Evolutionary conservation across 2,113 vertebrate genomes (phyloP).

Genomic region (Eonycteris spelaea): DNA sequence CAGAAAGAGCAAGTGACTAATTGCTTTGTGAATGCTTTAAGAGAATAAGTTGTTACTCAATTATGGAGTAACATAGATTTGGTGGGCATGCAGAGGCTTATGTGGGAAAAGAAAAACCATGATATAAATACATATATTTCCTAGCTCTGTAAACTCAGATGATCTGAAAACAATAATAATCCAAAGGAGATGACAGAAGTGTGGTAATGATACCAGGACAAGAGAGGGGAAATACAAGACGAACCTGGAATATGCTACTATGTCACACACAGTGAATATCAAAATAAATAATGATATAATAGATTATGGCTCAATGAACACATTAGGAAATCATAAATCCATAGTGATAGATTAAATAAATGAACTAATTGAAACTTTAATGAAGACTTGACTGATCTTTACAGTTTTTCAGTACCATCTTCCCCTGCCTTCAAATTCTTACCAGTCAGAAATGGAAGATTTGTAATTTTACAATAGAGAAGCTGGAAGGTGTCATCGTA

Average conservation of each 20-base stretch:
- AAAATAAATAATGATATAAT: background rate
- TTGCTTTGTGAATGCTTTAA: constrained; percentile 31
- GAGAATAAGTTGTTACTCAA: constrained; percentile 39
- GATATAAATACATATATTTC: background rate
- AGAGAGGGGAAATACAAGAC: background rate
- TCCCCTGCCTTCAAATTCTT: background rate
- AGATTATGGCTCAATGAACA: background rate
- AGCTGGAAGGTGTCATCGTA: background rate
- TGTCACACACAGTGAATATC: background rate
- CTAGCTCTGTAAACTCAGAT: background rate
- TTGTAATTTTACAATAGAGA: background rate
- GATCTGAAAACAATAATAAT: background rate
- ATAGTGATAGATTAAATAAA: background rate
- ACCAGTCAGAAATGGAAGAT: background rate
- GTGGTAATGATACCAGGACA: background rate
- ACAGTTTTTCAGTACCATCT: background rate
- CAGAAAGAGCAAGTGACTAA: constrained; percentile 56
- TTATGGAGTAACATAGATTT: background rate
- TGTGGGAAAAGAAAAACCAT: background rate
- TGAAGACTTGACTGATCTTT: background rate
- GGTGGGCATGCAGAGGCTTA: background rate
- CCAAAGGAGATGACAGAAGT: background rate
- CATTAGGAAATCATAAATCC: background rate
- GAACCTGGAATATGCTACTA: background rate
- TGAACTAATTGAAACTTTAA: background rate